These are phyloP conservation scores for Prunella strophiata DNA, from an alignment of 2,797 vertebrate genomes.

Conservation along the genomic window DNA sequence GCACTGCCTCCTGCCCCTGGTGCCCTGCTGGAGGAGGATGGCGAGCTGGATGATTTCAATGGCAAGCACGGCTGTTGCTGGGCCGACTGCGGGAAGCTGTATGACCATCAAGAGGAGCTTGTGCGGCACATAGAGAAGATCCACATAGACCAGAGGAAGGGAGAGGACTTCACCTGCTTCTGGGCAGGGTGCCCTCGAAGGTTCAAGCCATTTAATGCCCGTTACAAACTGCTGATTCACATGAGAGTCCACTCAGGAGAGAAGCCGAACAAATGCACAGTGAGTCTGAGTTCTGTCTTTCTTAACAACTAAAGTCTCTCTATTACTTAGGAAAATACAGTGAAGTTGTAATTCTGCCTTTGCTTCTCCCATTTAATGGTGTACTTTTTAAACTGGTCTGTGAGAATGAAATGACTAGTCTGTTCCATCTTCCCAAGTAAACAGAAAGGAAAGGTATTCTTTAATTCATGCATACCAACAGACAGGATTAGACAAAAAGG, in stretches of 20 bases:
- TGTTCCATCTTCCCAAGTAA: background rate
- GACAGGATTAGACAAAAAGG: background rate
- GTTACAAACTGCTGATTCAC: constrained; percentile 98
- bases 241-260: constrained; percentile 99
- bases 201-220: constrained; percentile 94
- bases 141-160: constrained; percentile 94
- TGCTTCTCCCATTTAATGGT: background rate
- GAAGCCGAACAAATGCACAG: constrained; percentile 98
- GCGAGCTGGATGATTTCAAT: constrained; percentile 81
- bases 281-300: constrained; percentile 69
- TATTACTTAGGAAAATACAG: background rate
- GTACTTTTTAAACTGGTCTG: background rate
- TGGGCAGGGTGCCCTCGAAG: constrained; percentile 92
- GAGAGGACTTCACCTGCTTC: constrained; percentile 95
- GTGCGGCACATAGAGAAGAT: constrained; percentile 94
- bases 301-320: background rate
- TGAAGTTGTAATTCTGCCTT: background rate
- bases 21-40: constrained; percentile 84
- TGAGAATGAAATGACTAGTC: background rate
- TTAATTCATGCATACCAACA: background rate
- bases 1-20: constrained; percentile 66
- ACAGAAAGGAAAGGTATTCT: background rate
- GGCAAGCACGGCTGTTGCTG: constrained; percentile 87
- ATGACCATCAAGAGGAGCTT: constrained; percentile 91
- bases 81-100: constrained; percentile 87